Evolutionary conservation across 1,140 invertebrate species (phyloP), one percentile per base, ranked within the genome.

Genomic region (Hypothenemus hampei): DNA sequence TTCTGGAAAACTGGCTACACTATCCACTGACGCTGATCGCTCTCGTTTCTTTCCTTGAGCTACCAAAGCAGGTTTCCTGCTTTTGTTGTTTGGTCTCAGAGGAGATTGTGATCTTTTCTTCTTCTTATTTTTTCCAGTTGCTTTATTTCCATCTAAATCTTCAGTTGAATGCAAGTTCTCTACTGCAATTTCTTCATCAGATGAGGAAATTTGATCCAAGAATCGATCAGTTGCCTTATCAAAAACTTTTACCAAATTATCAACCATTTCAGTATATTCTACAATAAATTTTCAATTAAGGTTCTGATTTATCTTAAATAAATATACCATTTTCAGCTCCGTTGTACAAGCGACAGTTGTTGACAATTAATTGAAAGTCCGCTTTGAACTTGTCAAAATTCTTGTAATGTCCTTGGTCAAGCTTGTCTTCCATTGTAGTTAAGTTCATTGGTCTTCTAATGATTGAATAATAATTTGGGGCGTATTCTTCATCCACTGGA

Each of bases 331-430:
- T 93, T 65, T 91, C 85, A 59, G 85, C 84, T 26, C 92, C 92
- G 81, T 95, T 94, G 67, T 93, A 96, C 40, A 91, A 77, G 54
- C 85, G 77, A 71, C 91, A 95, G 71, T 96, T 96, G 61, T 92
- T 88, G 8, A 94, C 85, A 66, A 95, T 94, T 31, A 93, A 78
- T 62, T 86, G 83, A 72, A 95, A 93, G 73, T 95, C 92, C 3
- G 79, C 79, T 66, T 86, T 85, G 71, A 95, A 93, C 74, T 90
- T 84, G 33, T 77, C 78, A 57, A 88, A 82, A 56, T 80, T 85
- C 21, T 82, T 80, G 65, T 96, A 95, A 52, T 82, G 81, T 20
- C 87, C 85, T 61, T 78, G 79, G 65, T 91, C 87, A 11, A 94
- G 73, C 61, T 90, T 85, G 58, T 89, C 85, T 69, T 94, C 91